Conservation (phyloP, 2,888 invertebrate genomes). For the Choreutis nemorana region DNA sequence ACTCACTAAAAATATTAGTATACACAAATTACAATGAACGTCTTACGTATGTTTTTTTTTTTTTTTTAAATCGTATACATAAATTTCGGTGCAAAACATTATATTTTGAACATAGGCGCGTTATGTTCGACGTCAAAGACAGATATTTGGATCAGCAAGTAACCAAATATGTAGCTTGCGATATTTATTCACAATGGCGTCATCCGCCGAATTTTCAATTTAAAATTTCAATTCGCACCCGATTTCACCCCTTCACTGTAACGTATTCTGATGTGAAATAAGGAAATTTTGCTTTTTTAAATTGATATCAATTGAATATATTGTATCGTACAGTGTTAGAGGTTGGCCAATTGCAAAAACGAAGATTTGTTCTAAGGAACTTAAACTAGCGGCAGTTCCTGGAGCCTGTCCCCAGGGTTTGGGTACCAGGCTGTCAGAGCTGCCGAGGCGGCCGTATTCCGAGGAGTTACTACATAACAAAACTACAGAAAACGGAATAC, state of each 20-base stretch:
- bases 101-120: slow-evolving; percentile 40
- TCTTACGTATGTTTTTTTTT: slow-evolving; percentile 60
- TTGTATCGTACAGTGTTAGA: slow-evolving; percentile 54
- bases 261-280: slow-evolving; percentile 25
- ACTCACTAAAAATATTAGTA: slow-evolving; percentile 55
- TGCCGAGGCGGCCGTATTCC: slow-evolving; percentile 21
- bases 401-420: slow-evolving; percentile 17
- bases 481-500: slow-evolving; percentile 7
- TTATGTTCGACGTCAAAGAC: slow-evolving; percentile 26
- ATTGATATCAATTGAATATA: slow-evolving; percentile 27
- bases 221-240: slow-evolving; percentile 37
- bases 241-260: slow-evolving; percentile 60
- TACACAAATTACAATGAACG: slow-evolving; percentile 65
- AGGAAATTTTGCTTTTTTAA: slow-evolving; percentile 19
- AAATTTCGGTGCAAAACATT: slow-evolving; percentile 58
- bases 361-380: slow-evolving; percentile 64
- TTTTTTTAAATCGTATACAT: slow-evolving; percentile 62
- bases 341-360: slow-evolving; percentile 69
- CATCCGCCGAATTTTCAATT: slow-evolving; percentile 4
- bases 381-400: slow-evolving; percentile 43
- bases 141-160: slow-evolving; percentile 13
- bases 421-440: slow-evolving; percentile 23
- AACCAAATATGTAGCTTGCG: not conserved
- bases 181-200: not conserved
- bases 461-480: slow-evolving; percentile 4